Evolutionary conservation across 2,888 invertebrate species (phyloP), one percentile per base, ranked within the genome.

Genomic region (Amorpha juglandis): DNA sequence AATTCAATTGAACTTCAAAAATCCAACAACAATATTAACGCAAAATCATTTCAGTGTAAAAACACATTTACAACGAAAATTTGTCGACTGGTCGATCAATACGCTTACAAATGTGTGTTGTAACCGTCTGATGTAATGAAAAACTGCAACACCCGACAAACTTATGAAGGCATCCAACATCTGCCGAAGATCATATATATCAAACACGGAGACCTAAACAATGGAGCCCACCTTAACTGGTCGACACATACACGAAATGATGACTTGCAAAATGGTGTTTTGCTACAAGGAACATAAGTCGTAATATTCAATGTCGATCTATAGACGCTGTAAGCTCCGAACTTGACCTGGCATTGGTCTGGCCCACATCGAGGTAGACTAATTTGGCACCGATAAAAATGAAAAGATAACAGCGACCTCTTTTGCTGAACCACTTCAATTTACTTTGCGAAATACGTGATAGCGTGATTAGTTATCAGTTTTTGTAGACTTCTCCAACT

Each of bases 271-370:
- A 42, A 19, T 19, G 7, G 19, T 58, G 42, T 42, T 58, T 19
- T 58, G 12, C 12, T 19, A 19, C 38, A 19, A 11, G 12, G 16
- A 6, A 1, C 9, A 12, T 19, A 42, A 42, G 7, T 19, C 12
- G 16, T 14, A 58, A 19, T 58, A 14, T 42, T 19, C 58, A 58
- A 42, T 12, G 58, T 8, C 45, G 42, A 52, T 16, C 16, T 4
- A 14, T n/a, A 45, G 7, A 9, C 42, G 52, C 19, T 42, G 53
- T 63, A 33, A 47, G 52, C 33, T 47, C 62, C 78, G 82, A 82
- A 82, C 87, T 87, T 88, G 87, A 87, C 87, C 87, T 73, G 79
- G 71, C 71, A 78, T 75, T 78, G 70, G 68, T 69, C 67, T 68
- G 76, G 73, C 78, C 80, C 73, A 79, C 75, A 74, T 79, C 69